Base-by-base conservation (phyloP, 2,888 invertebrate species). In the Trimorus sp. region DNA sequence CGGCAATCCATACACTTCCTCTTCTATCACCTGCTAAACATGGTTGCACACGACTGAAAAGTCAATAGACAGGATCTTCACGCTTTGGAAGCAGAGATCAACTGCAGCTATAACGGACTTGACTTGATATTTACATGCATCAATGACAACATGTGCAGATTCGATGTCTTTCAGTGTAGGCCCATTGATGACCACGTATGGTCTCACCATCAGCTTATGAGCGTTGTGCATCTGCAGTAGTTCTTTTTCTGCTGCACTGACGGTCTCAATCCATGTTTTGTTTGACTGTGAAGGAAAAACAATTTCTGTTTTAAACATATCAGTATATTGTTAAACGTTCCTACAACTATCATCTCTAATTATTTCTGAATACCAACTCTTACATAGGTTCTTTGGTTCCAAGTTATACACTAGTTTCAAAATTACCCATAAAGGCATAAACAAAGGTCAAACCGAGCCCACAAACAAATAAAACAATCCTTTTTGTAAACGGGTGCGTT, bases 1-100 rank as follows among this genome's bases (percentile, higher is more conserved):
- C n/a, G n/a, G n/a, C n/a, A 54, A 54, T 8, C 54, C 54, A 54
- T 54, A 54, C 26, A 54, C 54, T 26, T 54, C 26, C 26, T n/a
- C 5, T 7, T 54, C 26, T 5, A 54, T 54, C 3, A 54, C 37
- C 12, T 54, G 16, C 36, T 26, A 54, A 1, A 54, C 54, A 8
- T 54, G 54, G 54, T 54, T 54, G 26, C 54, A 54, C 1, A 54
- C 36, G 8, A 9, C 2, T 6, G 54, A 54, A 9, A 54, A 54
- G 5, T 54, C 36, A 6, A 26, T 26, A 16, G 4, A 54, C 15
- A 54, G 4, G 1, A 54, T 54, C 9, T 54, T 26, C 8, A 26
- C 26, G 8, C 2, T n/a, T 37, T 56, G 37, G n/a, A 56, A 56
- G n/a, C 56, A 56, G 1, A 56, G n/a, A 0, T 56, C 56, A 8